Evolutionary conservation across 1,140 invertebrate genomes (phyloP), one percentile per base, ranked within the genome.

Genomic region (Nebria ingens): DNA sequence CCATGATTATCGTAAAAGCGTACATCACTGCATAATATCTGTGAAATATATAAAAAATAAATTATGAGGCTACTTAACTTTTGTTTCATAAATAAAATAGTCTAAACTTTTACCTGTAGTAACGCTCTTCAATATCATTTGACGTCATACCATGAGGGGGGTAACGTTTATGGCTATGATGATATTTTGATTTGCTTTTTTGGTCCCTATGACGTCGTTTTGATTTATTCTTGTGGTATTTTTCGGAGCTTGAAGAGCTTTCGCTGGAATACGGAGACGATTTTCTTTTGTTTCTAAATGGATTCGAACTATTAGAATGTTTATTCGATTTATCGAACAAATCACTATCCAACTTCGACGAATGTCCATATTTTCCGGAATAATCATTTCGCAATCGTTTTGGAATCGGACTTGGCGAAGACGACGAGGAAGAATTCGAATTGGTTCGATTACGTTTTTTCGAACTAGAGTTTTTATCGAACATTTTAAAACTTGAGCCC

Each of bases 11-110:
- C 3, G 6, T 45, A 17, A 45, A 45, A 4, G 40, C 40, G 17
- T 45, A 45, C 40, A 45, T 45, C 17, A 45, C 40, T 4, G 40
- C 15, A 45, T 45, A 45, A 45, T 45, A 45, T 17, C 40, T 45
- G 15, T 4, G 15, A 45, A 17, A 4, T 17, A 45, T 12, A 45
- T 6, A 45, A 45, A 3, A 45, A 9, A 29, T 6, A 29, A 13
- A 29, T 6, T 29, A 29, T 29, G 13, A 29, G 25, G 13, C 4
- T n/a, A n/a, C n/a, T n/a, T n/a, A n/a, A n/a, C n/a, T n/a, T 6
- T 29, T 29, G 25, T 6, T 6, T 6, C 4, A 29, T 29, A 29
- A 29, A 29, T 29, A 29, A 13, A 29, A n/a, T 29, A 29, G 13
- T 6, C 13, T 29, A 6, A 13, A 29, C 13, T 29, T 6, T 29